Evolutionary conservation across 2,797 vertebrate genomes (phyloP), one percentile per base, ranked within the genome.

Genomic region (Tapera naevia): DNA sequence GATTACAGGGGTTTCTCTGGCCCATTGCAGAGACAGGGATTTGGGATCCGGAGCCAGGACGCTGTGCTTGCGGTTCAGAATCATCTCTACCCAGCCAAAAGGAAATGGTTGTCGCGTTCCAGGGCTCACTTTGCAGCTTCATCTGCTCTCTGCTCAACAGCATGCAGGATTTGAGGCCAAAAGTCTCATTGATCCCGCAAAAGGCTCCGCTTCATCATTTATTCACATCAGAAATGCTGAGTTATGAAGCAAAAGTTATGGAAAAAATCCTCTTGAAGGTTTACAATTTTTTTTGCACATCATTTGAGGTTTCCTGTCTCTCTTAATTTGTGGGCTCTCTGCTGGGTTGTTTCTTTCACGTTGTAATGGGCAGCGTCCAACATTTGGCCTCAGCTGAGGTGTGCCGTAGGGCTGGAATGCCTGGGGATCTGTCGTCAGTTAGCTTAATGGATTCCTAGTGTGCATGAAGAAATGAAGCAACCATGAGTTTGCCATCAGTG

Each of bases 261-360:
- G 97, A 91, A 93, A n/a, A 96, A 89, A 75, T 79, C 80, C 94
- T 92, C 91, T 65, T 8, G 69, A 65, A 80, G 58, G 57, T 57
- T 95, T 91, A 95, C 94, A 33, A 92, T 92, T 95, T 94, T 95
- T 96, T 97, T 96, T 96, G 96, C 96, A 97, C 95, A 90, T 96
- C 96, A 78, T 95, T 96, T 96, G 97, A 96, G 94, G 96, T 97
- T 97, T 97, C 97, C 97, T 97, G 96, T 80, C 50, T 83, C 92
- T 93, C 95, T 94, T 94, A 80, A 94, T 93, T 87, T 95, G 94
- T 32, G 93, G 94, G 94, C 88, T 94, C 88, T 96, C 92, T 21
- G 86, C 76, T 85, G 94, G 96, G 94, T 65, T 69, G 86, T 75
- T 81, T 35, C 92, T 88, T 94, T 95, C 93, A 80, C 30, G 2